A percentile compares a stretch with the other conserved stretches of the same genome.
Evolutionary conservation across 2,888 invertebrate species (phyloP).

Genomic region (Terebella lapidaria): DNA sequence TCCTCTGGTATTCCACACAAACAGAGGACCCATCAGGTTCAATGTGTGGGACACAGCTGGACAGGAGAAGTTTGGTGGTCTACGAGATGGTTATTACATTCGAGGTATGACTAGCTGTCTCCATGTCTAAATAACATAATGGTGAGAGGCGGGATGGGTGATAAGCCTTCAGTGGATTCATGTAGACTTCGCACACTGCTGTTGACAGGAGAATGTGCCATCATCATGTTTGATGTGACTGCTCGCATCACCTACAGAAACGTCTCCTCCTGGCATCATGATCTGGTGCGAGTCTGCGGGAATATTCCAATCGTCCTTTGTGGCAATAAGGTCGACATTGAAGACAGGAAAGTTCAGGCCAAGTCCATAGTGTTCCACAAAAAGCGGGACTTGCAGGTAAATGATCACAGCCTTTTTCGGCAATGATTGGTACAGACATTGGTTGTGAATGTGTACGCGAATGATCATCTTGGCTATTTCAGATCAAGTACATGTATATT

Average conservation of each 20-base stretch:
- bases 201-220: constrained; percentile 73
- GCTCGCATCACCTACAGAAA: constrained; percentile 99
- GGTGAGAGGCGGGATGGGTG: too few relatives aligned
- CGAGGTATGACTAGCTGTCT: constrained; percentile 72
- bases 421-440: too few relatives aligned
- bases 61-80: constrained; percentile 98
- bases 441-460: too few relatives aligned
- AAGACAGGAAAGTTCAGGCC: constrained; percentile 99
- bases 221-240: constrained; percentile 99
- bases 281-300: constrained; percentile 97
- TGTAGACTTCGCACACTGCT: too few relatives aligned
- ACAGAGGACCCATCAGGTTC: constrained; percentile 92
- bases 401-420: background rate
- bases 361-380: constrained; percentile 99
- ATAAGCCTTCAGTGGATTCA: too few relatives aligned
- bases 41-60: constrained; percentile 99
- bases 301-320: constrained; percentile 99
- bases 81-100: constrained; percentile 98
- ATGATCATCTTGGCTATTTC: background rate
- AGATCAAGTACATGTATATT: too few relatives aligned
- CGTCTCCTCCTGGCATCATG: constrained; percentile 99
- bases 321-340: constrained; percentile 99
- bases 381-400: constrained; percentile 97
- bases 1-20: constrained; percentile 95
- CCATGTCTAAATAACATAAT: background rate